A percentile compares a stretch with the other conserved stretches of the same genome.
phyloP scores from a whole-genome alignment of 2,797 vertebrate genomes.

The Bradypus variegatus region DNA sequence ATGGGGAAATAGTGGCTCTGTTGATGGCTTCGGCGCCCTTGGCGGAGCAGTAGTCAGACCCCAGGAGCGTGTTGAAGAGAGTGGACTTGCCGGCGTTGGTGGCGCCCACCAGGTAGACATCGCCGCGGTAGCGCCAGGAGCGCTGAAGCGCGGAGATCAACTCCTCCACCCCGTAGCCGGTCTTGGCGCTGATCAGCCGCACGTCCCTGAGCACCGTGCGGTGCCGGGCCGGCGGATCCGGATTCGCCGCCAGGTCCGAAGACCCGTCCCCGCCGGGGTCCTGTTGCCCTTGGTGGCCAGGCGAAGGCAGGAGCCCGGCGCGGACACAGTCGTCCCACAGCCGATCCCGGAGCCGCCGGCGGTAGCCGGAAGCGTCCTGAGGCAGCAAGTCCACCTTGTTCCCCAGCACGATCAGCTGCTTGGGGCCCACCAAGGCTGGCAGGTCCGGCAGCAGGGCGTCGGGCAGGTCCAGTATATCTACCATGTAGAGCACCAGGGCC shows the following conservation, averaged over 20 bases:
- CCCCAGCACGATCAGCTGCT: conserved; percentile 78
- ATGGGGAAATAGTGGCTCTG: conserved; percentile 88
- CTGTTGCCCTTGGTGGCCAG: not conserved
- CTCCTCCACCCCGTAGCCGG: conserved; percentile 86
- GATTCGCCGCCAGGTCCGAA: not conserved
- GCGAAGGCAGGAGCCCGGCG: conserved; percentile 67
- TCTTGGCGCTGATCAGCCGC: conserved; percentile 92
- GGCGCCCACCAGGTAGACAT: conserved; percentile 88
- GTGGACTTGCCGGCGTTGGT: conserved; percentile 93
- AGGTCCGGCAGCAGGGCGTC: conserved; percentile 75
- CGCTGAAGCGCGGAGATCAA: conserved; percentile 83
- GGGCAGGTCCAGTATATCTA: conserved; percentile 86
- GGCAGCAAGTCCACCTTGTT: conserved; percentile 91
- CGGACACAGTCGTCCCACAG: conserved; percentile 72
- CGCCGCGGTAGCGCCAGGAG: conserved; percentile 85
- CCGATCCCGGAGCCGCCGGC: conserved; percentile 75
- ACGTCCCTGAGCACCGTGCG: conserved; percentile 65
- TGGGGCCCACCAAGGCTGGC: conserved; percentile 67
- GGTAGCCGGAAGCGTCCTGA: conserved; percentile 75
- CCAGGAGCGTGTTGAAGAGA: conserved; percentile 87
- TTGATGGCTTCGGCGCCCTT: conserved; percentile 75
- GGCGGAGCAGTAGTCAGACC: conserved; percentile 90
- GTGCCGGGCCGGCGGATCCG: not conserved
- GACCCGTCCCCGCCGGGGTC: not conserved
- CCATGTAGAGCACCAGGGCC: conserved; percentile 83